Percentiles rank a stretch among this genome's conserved stretches.
Conservation (phyloP, 2,888 invertebrate genomes). For the Agapostemon virescens region DNA sequence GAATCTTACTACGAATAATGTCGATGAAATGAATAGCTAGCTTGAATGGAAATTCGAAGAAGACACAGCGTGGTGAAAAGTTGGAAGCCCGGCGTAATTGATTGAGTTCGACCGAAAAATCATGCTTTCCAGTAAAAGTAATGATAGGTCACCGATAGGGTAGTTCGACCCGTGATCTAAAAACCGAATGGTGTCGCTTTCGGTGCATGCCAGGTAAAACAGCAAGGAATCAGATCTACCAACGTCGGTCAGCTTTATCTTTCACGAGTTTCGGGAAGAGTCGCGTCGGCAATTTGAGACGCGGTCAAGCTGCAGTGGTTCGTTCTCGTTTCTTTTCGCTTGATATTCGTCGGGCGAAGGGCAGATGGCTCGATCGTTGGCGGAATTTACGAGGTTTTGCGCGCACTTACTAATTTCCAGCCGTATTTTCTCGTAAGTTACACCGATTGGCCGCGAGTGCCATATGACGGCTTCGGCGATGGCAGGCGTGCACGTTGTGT, state of each 20-base stretch:
- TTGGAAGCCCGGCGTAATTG: not conserved
- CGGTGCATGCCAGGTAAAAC: slow-evolving; percentile 21
- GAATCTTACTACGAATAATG: no score
- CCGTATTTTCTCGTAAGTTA: slow-evolving; percentile 22
- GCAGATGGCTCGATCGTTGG: slow-evolving; percentile 61
- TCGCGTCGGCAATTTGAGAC: not conserved
- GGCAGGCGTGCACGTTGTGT: slow-evolving; percentile 11
- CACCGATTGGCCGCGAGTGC: slow-evolving; percentile 22
- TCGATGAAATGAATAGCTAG: no score
- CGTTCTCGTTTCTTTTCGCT: slow-evolving; percentile 2
- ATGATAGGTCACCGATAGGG: slow-evolving; percentile 5
- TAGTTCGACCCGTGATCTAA: not conserved
- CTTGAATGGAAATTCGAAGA: no score
- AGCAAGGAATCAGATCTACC: slow-evolving; percentile 18
- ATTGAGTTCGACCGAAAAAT: not conserved
- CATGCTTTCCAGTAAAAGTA: slow-evolving; percentile 3
- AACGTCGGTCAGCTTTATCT: slow-evolving; percentile 48
- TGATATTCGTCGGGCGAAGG: not conserved
- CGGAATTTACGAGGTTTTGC: slow-evolving; percentile 41
- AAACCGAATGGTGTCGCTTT: slow-evolving; percentile 32
- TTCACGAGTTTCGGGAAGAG: slow-evolving; percentile 26
- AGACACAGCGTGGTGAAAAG: no score
- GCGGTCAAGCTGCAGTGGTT: not conserved
- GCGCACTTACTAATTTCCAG: slow-evolving; percentile 44
- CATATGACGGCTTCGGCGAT: slow-evolving; percentile 52